phyloP scores from a whole-genome alignment of 2,797 vertebrate species.

The Aythya fuligula region DNA sequence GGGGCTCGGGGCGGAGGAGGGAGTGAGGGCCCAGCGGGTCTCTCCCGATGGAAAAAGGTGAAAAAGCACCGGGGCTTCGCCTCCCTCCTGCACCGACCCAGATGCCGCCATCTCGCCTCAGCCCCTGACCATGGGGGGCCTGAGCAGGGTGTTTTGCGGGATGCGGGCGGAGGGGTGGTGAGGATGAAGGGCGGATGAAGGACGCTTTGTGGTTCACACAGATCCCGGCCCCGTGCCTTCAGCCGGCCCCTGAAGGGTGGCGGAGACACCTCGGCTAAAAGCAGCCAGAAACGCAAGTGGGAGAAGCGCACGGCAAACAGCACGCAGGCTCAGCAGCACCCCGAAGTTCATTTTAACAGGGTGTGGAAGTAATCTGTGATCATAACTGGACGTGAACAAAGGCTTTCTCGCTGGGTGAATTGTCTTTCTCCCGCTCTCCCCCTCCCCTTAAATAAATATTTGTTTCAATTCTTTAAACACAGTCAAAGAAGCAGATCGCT shows the following conservation, averaged over 20 bases:
- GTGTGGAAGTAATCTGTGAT: neutral
- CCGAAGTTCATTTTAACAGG: neutral
- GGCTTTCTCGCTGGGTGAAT: neutral
- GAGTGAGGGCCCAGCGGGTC: neutral
- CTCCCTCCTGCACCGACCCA: neutral
- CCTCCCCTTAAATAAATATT: constrained; percentile 27
- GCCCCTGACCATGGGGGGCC: neutral
- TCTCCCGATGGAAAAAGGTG: neutral
- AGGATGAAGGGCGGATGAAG: neutral
- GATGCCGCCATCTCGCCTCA: neutral
- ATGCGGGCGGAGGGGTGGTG: neutral
- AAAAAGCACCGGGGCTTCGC: neutral
- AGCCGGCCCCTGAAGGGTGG: neutral
- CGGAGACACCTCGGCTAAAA: too few relatives aligned
- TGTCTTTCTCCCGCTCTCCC: neutral
- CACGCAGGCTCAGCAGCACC: neutral
- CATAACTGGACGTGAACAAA: neutral
- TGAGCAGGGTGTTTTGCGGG: neutral
- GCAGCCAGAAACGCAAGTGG: too few relatives aligned
- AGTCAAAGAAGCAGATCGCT: neutral
- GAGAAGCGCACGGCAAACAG: neutral
- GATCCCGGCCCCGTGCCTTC: too few relatives aligned
- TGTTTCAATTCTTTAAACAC: constrained; percentile 34
- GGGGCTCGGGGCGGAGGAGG: neutral
- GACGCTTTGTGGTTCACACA: too few relatives aligned